Evolutionary conservation across 2,113 vertebrate genomes (phyloP).

Genomic region (Rissa tridactyla): DNA sequence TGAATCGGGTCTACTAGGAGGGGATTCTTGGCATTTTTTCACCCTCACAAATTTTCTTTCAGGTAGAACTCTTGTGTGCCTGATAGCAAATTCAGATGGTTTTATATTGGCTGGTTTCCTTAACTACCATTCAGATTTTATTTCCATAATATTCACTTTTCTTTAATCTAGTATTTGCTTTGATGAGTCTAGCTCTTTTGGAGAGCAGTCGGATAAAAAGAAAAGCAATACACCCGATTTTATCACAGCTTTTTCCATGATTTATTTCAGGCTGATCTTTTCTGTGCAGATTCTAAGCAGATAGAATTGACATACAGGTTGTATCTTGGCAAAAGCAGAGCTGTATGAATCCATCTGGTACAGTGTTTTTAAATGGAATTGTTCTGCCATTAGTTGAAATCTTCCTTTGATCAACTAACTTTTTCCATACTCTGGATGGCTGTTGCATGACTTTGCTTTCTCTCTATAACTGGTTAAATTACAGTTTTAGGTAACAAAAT

Average conservation of each 20-base stretch:
- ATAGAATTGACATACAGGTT: background rate
- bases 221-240: background rate
- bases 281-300: background rate
- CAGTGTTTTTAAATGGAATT: background rate
- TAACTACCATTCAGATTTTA: background rate
- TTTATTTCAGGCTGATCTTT: background rate
- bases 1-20: fast-evolving
- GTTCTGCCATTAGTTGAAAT: background rate
- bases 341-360: background rate
- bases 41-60: background rate
- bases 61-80: background rate
- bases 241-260: background rate
- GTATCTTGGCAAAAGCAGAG: background rate
- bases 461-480: background rate
- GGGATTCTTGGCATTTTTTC: background rate
- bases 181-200: conserved; percentile 19
- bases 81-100: conserved; percentile 31
- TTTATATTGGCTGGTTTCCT: conserved; percentile 1
- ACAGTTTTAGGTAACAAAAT: background rate
- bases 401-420: background rate
- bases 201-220: conserved; percentile 1
- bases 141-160: conserved; percentile 12
- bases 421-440: background rate
- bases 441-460: background rate
- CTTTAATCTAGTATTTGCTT: conserved; percentile 1